These are phyloP conservation scores for Lepas anatifera DNA, from an alignment of 2,888 invertebrate species.

Conservation along the genomic window DNA sequence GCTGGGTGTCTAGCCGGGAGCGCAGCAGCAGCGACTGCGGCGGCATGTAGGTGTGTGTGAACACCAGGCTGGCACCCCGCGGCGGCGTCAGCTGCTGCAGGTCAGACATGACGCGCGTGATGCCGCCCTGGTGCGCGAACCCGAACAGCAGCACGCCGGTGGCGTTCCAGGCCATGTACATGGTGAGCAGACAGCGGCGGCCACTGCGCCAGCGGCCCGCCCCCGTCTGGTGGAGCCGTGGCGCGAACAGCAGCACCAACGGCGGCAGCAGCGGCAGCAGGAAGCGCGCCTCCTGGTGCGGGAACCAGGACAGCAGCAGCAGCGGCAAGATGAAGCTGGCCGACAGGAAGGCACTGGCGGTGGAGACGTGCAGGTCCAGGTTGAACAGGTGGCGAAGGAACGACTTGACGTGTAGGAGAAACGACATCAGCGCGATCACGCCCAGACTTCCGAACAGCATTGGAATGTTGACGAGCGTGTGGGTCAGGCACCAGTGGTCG, in stretches of 20 bases:
- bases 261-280: slow-evolving; percentile 71
- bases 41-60: slow-evolving; percentile 26
- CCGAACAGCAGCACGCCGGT: slow-evolving; percentile 62
- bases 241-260: slow-evolving; percentile 57
- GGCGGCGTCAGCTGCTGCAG: slow-evolving; percentile 20
- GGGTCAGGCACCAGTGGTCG: slow-evolving; percentile 64
- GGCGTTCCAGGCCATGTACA: slow-evolving; percentile 57
- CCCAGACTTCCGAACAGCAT: slow-evolving; percentile 71
- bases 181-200: slow-evolving; percentile 19
- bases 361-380: slow-evolving; percentile 28
- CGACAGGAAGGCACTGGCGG: slow-evolving; percentile 48
- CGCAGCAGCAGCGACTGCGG: slow-evolving; percentile 25
- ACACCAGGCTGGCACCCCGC: slow-evolving; percentile 21
- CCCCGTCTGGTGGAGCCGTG: not conserved
- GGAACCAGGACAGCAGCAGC: slow-evolving; percentile 61
- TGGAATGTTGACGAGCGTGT: slow-evolving; percentile 69
- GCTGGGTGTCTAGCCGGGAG: slow-evolving; percentile 15
- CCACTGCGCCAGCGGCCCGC: slow-evolving; percentile 13
- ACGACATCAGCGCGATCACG: slow-evolving; percentile 46
- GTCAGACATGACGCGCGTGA: slow-evolving; percentile 26
- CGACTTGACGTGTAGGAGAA: slow-evolving; percentile 36
- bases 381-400: slow-evolving; percentile 33
- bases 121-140: slow-evolving; percentile 76
- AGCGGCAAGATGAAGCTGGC: slow-evolving; percentile 61
- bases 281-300: slow-evolving; percentile 87